phyloP scores from a whole-genome alignment of 2,888 invertebrate genomes.

The Fissipunctia ypsillon region DNA sequence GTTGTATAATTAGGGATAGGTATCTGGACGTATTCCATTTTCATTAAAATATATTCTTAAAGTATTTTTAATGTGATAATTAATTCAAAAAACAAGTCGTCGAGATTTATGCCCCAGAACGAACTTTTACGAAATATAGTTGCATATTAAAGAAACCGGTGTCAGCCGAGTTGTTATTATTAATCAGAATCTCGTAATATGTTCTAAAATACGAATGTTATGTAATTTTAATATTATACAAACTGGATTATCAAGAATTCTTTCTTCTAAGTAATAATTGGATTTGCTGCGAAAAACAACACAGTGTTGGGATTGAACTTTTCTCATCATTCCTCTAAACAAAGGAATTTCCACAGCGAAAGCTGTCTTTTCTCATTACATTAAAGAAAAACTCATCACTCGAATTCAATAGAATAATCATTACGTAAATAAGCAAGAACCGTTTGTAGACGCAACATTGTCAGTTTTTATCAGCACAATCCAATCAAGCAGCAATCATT shows the following conservation, averaged over 20 bases:
- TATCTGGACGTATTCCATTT: too few relatives aligned
- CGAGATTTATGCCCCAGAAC: slow-evolving; percentile 20
- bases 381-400: slow-evolving; percentile 74
- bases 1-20: too few relatives aligned
- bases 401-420: slow-evolving; percentile 71
- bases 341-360: slow-evolving; percentile 72
- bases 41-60: too few relatives aligned
- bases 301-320: slow-evolving; percentile 56
- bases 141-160: slow-evolving; percentile 16
- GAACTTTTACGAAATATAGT: slow-evolving; percentile 17
- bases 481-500: slow-evolving; percentile 44
- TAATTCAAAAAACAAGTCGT: slow-evolving; percentile 14
- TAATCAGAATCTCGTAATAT: slow-evolving; percentile 22
- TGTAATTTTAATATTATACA: slow-evolving; percentile 9
- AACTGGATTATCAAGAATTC: slow-evolving; percentile 45
- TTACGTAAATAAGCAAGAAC: slow-evolving; percentile 71
- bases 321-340: slow-evolving; percentile 68
- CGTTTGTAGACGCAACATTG: slow-evolving; percentile 67
- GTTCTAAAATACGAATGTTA: slow-evolving; percentile 15
- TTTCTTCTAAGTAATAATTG: slow-evolving; percentile 19
- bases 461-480: slow-evolving; percentile 67
- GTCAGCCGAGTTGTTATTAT: slow-evolving; percentile 11
- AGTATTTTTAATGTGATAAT: background rate
- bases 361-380: slow-evolving; percentile 73
- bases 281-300: slow-evolving; percentile 42